Base-by-base conservation (phyloP, 92 coral and sea anemone genomes). In the Actinernus sp. region DNA sequence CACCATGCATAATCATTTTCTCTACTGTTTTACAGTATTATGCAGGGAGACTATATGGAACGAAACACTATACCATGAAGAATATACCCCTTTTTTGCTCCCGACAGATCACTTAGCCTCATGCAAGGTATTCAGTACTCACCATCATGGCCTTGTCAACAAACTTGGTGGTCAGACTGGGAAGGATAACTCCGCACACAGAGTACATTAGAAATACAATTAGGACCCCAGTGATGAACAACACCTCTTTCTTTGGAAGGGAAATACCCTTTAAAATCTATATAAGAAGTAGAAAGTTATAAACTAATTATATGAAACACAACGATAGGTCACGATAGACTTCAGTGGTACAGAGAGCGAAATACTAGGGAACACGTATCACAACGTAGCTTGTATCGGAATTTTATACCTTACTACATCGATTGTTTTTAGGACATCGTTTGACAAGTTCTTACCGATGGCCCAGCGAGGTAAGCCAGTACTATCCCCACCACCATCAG, bases 61-160 rank as follows among this genome's bases (percentile, higher is more conserved):
- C n/a, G n/a, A n/a, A n/a, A n/a, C n/a, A n/a, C n/a, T n/a, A n/a
- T n/a, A n/a, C n/a, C n/a, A n/a, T n/a, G n/a, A n/a, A n/a, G n/a
- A n/a, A n/a, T n/a, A n/a, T n/a, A n/a, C n/a, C n/a, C n/a, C n/a
- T n/a, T n/a, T n/a, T n/a, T n/a, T n/a, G n/a, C n/a, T n/a, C n/a
- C n/a, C n/a, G n/a, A n/a, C n/a, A n/a, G n/a, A n/a, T n/a, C n/a
- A n/a, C n/a, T n/a, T n/a, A n/a, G n/a, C n/a, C n/a, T n/a, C n/a
- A n/a, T n/a, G n/a, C n/a, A n/a, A n/a, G n/a, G n/a, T n/a, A n/a
- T n/a, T 10, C 28, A 5, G 3, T 22, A 55, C 87, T 52, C 55
- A 79, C 92, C 87, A 86, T 86, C 87, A 86, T 79, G 1, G 92
- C 36, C 32, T 80, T 80, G 51, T 71, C 68, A 11, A 86, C 83